Conservation (phyloP, 2,113 vertebrate species). For the Fukomys damarensis region DNA sequence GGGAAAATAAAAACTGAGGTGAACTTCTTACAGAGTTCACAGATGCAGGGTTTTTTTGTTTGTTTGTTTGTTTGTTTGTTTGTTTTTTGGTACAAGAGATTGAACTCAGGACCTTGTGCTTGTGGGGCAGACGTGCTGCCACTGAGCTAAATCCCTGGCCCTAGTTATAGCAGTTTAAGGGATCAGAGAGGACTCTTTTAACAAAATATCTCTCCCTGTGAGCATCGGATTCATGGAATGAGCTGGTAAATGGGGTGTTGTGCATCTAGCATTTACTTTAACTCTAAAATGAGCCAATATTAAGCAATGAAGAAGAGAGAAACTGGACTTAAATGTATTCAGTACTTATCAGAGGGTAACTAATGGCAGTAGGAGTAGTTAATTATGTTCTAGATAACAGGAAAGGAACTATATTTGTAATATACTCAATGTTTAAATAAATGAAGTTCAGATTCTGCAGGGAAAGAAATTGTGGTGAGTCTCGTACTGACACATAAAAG, state of each 20-base stretch:
- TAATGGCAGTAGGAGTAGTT: neutral
- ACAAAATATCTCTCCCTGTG: neutral
- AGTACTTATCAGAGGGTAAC: neutral
- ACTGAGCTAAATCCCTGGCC: no score
- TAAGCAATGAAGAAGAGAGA: neutral
- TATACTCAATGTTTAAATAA: neutral
- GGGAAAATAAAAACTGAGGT: neutral
- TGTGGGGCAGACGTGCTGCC: no score
- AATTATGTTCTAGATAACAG: neutral
- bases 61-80: no score
- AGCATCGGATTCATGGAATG: neutral
- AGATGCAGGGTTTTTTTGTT: no score
- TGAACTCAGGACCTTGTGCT: no score
- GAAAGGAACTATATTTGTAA: neutral
- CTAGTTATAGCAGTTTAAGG: no score
- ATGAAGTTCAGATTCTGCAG: neutral
- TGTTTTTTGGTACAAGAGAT: no score
- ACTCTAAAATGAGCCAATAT: neutral
- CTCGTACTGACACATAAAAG: neutral
- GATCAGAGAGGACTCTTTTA: no score
- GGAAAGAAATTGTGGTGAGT: neutral
- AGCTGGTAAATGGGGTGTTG: neutral
- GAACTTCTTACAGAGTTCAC: neutral
- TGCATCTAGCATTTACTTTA: neutral
- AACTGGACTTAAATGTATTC: neutral